These are phyloP conservation scores for Seladonia tumulorum DNA, from an alignment of 2,888 invertebrate species.

Conservation along the genomic window DNA sequence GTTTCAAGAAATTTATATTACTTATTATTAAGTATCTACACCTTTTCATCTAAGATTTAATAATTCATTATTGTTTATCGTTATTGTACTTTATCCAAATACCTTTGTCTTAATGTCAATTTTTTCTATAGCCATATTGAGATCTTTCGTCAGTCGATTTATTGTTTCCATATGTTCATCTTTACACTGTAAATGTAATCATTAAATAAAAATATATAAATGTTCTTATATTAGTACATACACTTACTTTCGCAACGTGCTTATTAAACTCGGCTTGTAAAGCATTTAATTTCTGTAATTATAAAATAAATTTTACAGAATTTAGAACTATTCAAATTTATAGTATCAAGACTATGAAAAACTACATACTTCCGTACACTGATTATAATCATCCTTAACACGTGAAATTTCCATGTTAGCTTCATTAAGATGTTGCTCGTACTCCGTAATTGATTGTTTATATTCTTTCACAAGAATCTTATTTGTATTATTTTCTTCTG, in stretches of 20 bases:
- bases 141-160: too few relatives aligned
- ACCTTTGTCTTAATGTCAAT: slow-evolving; percentile 47
- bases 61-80: too few relatives aligned
- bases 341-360: not conserved
- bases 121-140: too few relatives aligned
- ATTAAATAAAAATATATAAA: too few relatives aligned
- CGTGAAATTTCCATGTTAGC: slow-evolving; percentile 26
- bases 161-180: too few relatives aligned
- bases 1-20: too few relatives aligned
- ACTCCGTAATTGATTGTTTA: slow-evolving; percentile 18
- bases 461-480: not conserved
- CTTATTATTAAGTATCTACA: not conserved
- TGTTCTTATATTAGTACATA: not conserved
- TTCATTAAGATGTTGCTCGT: slow-evolving; percentile 32
- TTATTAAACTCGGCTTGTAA: slow-evolving; percentile 38
- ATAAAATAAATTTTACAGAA: slow-evolving; percentile 4
- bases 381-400: slow-evolving; percentile 17
- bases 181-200: too few relatives aligned
- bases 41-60: too few relatives aligned
- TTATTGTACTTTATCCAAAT: not conserved
- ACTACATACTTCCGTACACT: slow-evolving; percentile 35
- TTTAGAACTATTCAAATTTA: not conserved
- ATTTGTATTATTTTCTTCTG: slow-evolving; percentile 20
- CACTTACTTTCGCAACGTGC: slow-evolving; percentile 39
- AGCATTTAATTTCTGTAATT: slow-evolving; percentile 43